A percentile compares a stretch with the other conserved stretches of the same genome.
phyloP scores from a whole-genome alignment of 2,888 invertebrate species.

The Cheilosia vernalis region DNA sequence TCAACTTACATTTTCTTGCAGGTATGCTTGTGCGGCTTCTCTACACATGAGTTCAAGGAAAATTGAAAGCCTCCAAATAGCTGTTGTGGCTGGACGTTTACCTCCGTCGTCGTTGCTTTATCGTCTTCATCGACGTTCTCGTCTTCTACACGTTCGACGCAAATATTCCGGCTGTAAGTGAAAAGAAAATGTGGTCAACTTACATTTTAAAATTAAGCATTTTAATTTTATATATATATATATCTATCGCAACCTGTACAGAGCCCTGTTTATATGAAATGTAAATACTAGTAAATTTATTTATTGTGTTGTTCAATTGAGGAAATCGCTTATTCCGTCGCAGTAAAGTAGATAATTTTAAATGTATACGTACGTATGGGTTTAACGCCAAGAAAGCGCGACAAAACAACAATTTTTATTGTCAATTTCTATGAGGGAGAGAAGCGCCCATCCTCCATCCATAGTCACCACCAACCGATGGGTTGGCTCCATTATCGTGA shows the following conservation, averaged over 20 bases:
- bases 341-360: slow-evolving; percentile 67
- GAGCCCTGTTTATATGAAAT: slow-evolving; percentile 8
- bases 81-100: slow-evolving; percentile 30
- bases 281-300: slow-evolving; percentile 44
- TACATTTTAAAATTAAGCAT: not conserved
- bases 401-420: slow-evolving; percentile 18
- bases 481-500: slow-evolving; percentile 16
- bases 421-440: slow-evolving; percentile 21
- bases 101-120: slow-evolving; percentile 66
- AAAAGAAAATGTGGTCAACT: slow-evolving; percentile 28
- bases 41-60: slow-evolving; percentile 83
- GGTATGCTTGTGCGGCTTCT: slow-evolving; percentile 82
- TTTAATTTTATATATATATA: not conserved
- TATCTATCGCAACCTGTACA: not conserved
- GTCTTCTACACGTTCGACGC: slow-evolving; percentile 85
- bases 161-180: slow-evolving; percentile 86
- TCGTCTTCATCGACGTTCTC: slow-evolving; percentile 78
- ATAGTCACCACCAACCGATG: slow-evolving; percentile 7
- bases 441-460: slow-evolving; percentile 7
- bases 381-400: slow-evolving; percentile 60
- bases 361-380: slow-evolving; percentile 25
- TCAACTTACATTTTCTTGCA: slow-evolving; percentile 83
- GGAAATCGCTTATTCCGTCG: slow-evolving; percentile 64
- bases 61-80: slow-evolving; percentile 81
- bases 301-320: slow-evolving; percentile 62